Base-by-base conservation (phyloP, 2,113 vertebrate species). In the Melanocharis versteri region DNA sequence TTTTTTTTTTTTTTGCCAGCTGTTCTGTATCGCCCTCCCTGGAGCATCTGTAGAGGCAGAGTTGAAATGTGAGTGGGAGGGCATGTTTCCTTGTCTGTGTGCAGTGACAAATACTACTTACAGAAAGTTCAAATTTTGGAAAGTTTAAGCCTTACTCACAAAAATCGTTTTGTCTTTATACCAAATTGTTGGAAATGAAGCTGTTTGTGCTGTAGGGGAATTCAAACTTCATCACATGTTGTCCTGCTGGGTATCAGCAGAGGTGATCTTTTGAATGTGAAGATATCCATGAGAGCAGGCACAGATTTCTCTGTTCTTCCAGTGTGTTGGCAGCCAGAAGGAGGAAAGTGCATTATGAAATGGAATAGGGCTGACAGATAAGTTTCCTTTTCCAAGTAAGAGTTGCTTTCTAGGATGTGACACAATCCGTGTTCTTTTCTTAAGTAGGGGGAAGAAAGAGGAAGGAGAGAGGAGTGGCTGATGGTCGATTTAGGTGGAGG, bases 331-430 rank as follows among this genome's bases (percentile, higher is more conserved):
- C 35, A 93, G 40, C 39, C 37, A 80, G 51, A 22, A 91, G 48
- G 69, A 80, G 30, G 21, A 80, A 83, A 73, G 40, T 4, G 2
- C 15, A 4, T n/a, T 70, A 39, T 13, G 71, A 83, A 72, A 73
- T 0, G 0, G 45, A 73, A 77, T 4, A 50, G 30, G n/a, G 13
- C 24, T 90, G 50, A 44, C 58, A 68, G 40, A 92, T 88, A 39
- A 75, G 37, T 90, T 94, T 97, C 92, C 39, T 85, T 88, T 95
- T 94, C 87, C 91, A 44, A 75, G 57, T 60, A 65, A 88, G 51
- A 81, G 35, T 61, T 91, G 30, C 72, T 96, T 68, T 93, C 75
- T 80, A 73, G 78, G 44, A 53, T 89, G 62, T 87, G 47, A 78
- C 50, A 66, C 45, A 28, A 27, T 97, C 8, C 22, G 76, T 82